Evolutionary conservation across 2,797 vertebrate species (phyloP), one percentile per base, ranked within the genome.

Genomic region (Sebastes ruberrimus): DNA sequence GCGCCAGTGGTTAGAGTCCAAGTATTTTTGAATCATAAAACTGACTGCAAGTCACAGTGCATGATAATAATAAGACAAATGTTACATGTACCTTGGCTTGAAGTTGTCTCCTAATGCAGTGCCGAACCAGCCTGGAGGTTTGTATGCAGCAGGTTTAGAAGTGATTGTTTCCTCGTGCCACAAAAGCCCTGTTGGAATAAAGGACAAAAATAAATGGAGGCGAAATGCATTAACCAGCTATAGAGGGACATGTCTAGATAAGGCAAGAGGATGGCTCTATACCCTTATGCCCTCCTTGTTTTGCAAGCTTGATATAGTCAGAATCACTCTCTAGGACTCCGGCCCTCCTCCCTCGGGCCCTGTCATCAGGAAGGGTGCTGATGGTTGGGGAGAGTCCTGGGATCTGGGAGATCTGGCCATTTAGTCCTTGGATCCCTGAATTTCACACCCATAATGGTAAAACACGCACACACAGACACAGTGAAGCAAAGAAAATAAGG

Each of bases 281-380:
- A 95, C 95, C 95, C 55, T 90, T 95, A 30, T 94, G 92, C 3
- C 95, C 95, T 78, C 95, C 95, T 94, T 93, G 94, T 85, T 96
- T 96, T 77, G 95, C 94, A 59, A 96, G 92, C 64, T 95, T 95
- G 42, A 95, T 69, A 69, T 95, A 96, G 7, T 94, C 94, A 20
- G 95, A 94, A 68, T 96, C 95, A 8, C 86, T 83, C 2, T 94
- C 92, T 3, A 87, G 74, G 69, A 95, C 81, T 23, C 87, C 88
- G 0, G 30, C 71, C 49, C 95, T 93, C 7, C 93, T 86, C 1
- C 95, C 94, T 20, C 82, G 65, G 63, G 10, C 56, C 84, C 8
- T 94, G 70, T 93, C 91, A 8, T 91, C 86, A 4, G 73, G 63
- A 7, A 59, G 55, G 9, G 11, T 2, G 18, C 32, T 52, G 61